Evolutionary conservation across 2,888 invertebrate species (phyloP), one percentile per base, ranked within the genome.

Genomic region (Diogma glabrata): DNA sequence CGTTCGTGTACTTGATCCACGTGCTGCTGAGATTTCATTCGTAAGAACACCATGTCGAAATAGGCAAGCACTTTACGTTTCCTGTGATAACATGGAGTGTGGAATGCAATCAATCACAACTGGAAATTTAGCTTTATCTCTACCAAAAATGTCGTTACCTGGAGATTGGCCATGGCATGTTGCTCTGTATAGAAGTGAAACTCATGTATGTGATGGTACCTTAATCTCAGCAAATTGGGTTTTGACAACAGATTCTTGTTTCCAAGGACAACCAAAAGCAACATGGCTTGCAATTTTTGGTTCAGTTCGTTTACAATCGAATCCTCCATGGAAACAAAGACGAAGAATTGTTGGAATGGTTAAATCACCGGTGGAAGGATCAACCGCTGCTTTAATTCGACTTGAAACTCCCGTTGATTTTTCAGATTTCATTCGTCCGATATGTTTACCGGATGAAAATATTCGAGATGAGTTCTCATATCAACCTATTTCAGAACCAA

Each of bases 131-230:
- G 76, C 76, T 2, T 69, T 88, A 54, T 76, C 76, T 1, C 69
- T 89, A 54, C 75, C 79, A 30, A 85, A 87, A 61, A 82, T 86
- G 69, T 78, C 88, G 1, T 75, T 75, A 4, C 84, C 86, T 1
- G 90, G 89, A 3, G 89, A 90, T 66, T 90, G 91, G 91, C 92
- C 92, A n/a, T 92, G 92, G 91, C 83, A 89, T 64, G 87, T 83
- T 16, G 83, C 87, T 2, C 72, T 93, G 3, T 79, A 87, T 61
- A 82, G 89, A 60, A 82, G 89, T 61, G 84, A 88, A 57, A 81
- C 84, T 36, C 91, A 92, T 64, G 85, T 88, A 6, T 93, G 92
- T 64, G 92, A 93, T 66, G 91, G 87, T 2, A 87, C 88, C 2
- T 75, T 93, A 63, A 64, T 69, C 19, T 84, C 87, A 24, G 75